Base-by-base conservation (phyloP, 2,888 invertebrate genomes). In the Lasioglossum figueresi region DNA sequence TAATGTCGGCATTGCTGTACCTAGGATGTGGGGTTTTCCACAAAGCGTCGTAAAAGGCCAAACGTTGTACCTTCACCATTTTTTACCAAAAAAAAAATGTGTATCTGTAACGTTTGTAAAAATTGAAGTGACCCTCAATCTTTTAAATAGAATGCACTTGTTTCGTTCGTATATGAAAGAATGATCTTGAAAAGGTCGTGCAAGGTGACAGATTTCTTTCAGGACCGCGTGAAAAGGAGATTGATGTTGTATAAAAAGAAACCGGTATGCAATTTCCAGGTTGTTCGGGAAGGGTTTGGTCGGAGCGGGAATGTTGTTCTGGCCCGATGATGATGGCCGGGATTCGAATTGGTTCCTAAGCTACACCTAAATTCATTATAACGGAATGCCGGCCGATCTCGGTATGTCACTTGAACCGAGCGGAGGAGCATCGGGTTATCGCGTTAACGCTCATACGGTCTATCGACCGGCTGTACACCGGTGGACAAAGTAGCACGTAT, bases 371-470 rank as follows among this genome's bases (percentile, higher is more conserved):
- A 90, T 89, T 90, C 83, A 89, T 90, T 90, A 90, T 82, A 89
- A 84, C 78, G 88, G 84, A 89, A 90, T 90, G 86, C 76, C 83
- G 80, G 59, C 34, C 84, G 88, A 90, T 90, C 90, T 88, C 86
- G 83, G 85, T 77, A 82, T 84, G 88, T 88, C 89, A 72, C 76
- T 84, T 76, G 83, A 68, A 72, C 79, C 83, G 84, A 86, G 82
- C 75, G 79, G 79, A 79, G 80, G 83, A 80, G 88, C 85, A 90
- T 82, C 89, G 90, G 83, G 88, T 90, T 90, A 90, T 90, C 90
- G 88, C 89, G 90, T 90, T 90, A 90, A 90, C 90, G 90, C 89
- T 85, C 82, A 85, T 87, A 85, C 89, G 89, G 71, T 77, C 83
- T 90, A 90, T 90, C 90, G 90, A 90, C 89, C 90, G 88, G 85